These are phyloP conservation scores for Triplophysa tibetana DNA, from an alignment of 2,113 vertebrate species.

Conservation along the genomic window DNA sequence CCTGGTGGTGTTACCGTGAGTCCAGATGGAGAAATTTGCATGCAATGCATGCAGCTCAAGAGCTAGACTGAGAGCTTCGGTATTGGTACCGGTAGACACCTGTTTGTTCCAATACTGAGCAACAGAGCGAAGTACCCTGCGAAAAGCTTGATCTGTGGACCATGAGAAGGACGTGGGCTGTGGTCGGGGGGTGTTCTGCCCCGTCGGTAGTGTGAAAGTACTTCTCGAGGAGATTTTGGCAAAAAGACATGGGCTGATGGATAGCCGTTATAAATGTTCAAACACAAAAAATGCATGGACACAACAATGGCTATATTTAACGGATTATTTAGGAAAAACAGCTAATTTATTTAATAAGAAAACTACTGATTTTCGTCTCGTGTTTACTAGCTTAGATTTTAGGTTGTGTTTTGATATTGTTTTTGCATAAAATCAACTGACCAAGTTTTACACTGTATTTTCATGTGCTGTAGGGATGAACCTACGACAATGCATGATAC, in stretches of 20 bases:
- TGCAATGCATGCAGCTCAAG: background rate
- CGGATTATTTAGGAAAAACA: slow-evolving; percentile 82
- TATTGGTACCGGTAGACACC: slow-evolving; percentile 62
- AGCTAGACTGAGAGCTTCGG: slow-evolving; percentile 35
- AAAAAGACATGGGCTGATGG: slow-evolving; percentile 45
- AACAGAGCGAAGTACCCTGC: background rate
- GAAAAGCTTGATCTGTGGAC: slow-evolving; percentile 31
- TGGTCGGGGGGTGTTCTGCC: slow-evolving; percentile 46
- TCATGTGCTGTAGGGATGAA: slow-evolving; percentile 32
- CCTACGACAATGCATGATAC: slow-evolving; percentile 2
- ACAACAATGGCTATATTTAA: slow-evolving; percentile 82
- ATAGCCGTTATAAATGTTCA: slow-evolving; percentile 56
- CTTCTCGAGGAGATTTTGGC: slow-evolving; percentile 38
- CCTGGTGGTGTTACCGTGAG: slow-evolving; percentile 25
- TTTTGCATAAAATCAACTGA: slow-evolving; percentile 46
- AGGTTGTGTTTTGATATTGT: slow-evolving; percentile 25
- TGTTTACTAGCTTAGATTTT: slow-evolving; percentile 31
- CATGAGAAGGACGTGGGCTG: slow-evolving; percentile 21
- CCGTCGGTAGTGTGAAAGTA: slow-evolving; percentile 40
- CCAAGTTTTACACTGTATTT: slow-evolving; percentile 25
- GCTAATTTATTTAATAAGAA: slow-evolving; percentile 94
- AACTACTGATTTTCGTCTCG: slow-evolving; percentile 74
- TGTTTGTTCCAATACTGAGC: slow-evolving; percentile 55
- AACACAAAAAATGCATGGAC: slow-evolving; percentile 56
- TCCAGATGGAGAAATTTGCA: slow-evolving; percentile 16